These are phyloP conservation scores for Mimas tiliae DNA, from an alignment of 2,888 invertebrate genomes.

Conservation along the genomic window DNA sequence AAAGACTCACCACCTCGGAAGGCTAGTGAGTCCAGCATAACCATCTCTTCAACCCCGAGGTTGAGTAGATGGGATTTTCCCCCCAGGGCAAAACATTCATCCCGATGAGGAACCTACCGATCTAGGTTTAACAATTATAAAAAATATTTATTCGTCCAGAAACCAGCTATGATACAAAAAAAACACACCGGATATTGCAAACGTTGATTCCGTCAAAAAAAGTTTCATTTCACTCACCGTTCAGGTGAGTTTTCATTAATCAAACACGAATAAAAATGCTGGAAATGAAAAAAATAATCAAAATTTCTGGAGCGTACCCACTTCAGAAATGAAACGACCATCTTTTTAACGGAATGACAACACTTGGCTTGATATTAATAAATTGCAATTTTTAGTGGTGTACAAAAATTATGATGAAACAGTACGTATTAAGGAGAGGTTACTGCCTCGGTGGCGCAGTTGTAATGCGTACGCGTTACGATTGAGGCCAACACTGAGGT, in stretches of 20 bases:
- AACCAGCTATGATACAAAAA: conserved; percentile 3
- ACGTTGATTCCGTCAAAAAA: conserved; percentile 29
- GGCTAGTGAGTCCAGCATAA: neutral
- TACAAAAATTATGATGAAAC: conserved; percentile 14
- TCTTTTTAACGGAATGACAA: conserved; percentile 44
- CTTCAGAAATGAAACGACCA: conserved; percentile 44
- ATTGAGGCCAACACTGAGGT: too few relatives aligned
- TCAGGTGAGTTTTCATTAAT: conserved; percentile 52
- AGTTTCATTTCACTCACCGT: conserved; percentile 37
- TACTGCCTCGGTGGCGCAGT: too few relatives aligned
- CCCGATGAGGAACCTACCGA: neutral
- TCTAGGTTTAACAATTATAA: neutral
- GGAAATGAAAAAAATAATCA: conserved; percentile 38
- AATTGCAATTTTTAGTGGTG: conserved; percentile 45
- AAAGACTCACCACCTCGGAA: too few relatives aligned
- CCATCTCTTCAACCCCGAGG: too few relatives aligned
- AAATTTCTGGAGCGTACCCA: conserved; percentile 33
- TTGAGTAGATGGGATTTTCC: too few relatives aligned
- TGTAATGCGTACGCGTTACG: too few relatives aligned
- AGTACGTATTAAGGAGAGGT: conserved; percentile 7
- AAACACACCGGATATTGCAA: conserved; percentile 14
- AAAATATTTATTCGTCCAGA: conserved; percentile 2
- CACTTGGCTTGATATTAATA: conserved; percentile 47
- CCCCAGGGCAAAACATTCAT: too few relatives aligned
- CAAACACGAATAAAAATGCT: conserved; percentile 43